phyloP scores from a whole-genome alignment of 2,888 invertebrate species.

The Stramonita haemastoma region DNA sequence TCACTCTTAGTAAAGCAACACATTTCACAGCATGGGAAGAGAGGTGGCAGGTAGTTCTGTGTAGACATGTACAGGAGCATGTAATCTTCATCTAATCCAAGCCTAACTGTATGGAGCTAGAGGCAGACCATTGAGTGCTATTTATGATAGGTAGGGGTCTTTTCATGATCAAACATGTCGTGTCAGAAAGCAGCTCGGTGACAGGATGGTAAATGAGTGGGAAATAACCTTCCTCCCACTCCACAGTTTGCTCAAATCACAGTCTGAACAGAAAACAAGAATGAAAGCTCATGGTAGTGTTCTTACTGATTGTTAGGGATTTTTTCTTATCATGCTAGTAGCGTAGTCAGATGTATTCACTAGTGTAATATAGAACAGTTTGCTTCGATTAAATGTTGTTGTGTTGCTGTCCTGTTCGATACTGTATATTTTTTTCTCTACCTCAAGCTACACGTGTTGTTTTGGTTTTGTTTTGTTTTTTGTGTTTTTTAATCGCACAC shows the following conservation, averaged over 20 bases:
- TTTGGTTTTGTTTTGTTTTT: neutral
- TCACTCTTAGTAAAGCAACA: too few relatives aligned
- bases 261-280: neutral
- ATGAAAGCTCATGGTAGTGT: neutral
- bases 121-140: too few relatives aligned
- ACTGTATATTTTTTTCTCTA: neutral
- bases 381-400: neutral
- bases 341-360: neutral
- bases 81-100: too few relatives aligned
- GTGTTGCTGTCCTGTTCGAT: neutral
- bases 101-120: too few relatives aligned
- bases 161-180: too few relatives aligned
- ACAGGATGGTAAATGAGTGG: too few relatives aligned
- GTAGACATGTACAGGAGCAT: too few relatives aligned
- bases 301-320: neutral
- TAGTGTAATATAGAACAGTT: neutral
- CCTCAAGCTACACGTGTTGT: conserved; percentile 2
- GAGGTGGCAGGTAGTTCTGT: too few relatives aligned
- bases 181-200: too few relatives aligned
- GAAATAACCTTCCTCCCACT: neutral
- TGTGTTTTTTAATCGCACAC: neutral
- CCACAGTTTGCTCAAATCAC: neutral
- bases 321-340: neutral
- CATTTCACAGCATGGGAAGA: too few relatives aligned
- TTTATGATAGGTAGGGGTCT: too few relatives aligned